These are phyloP conservation scores for Sebastes variabilis DNA, from an alignment of 2,797 vertebrate genomes.

Conservation along the genomic window DNA sequence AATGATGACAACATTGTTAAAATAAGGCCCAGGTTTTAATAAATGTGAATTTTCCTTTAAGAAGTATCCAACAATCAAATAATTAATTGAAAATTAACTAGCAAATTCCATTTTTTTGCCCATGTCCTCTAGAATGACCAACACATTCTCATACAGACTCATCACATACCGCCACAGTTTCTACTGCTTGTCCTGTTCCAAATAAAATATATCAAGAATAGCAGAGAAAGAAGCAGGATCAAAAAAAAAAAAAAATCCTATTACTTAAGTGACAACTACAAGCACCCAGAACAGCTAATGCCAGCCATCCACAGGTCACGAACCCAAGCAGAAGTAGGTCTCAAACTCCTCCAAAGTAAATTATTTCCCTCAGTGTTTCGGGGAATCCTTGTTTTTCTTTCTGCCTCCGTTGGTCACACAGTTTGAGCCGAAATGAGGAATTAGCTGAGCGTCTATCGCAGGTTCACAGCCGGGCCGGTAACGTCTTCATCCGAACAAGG, in stretches of 20 bases:
- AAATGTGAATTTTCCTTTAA: neutral
- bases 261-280: neutral
- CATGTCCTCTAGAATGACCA: too few species aligned
- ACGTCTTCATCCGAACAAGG: conserved; percentile 28
- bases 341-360: neutral
- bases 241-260: neutral
- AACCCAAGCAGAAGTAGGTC: neutral
- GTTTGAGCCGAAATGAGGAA: conserved; percentile 34
- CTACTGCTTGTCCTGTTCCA: neutral
- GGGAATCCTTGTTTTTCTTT: conserved; percentile 22
- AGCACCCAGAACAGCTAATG: neutral
- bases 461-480: conserved; percentile 39
- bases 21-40: neutral
- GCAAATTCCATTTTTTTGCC: too few species aligned
- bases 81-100: too few species aligned
- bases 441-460: conserved; percentile 47
- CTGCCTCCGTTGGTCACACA: conserved; percentile 31
- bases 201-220: neutral
- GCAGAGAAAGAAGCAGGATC: neutral
- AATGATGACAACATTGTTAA: neutral
- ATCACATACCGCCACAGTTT: neutral
- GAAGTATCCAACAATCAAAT: too few species aligned
- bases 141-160: accelerated
- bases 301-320: neutral
- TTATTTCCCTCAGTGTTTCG: neutral